Conservation (phyloP, 2,113 vertebrate species). For the Pomatostomus ruficeps region DNA sequence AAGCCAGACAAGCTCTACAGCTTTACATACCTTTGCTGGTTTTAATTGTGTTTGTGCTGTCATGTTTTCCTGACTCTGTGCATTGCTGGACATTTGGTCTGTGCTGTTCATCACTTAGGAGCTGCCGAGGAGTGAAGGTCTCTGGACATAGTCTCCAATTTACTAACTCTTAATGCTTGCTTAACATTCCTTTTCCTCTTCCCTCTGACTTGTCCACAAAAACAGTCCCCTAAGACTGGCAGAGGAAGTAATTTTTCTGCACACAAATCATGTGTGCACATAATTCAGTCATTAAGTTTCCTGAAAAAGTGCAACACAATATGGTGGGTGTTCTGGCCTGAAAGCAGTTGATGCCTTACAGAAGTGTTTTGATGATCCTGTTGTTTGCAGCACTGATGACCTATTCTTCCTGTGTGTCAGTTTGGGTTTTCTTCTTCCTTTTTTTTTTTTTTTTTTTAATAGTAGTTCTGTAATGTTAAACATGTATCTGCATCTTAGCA, state of each 20-base stretch:
- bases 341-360: background rate
- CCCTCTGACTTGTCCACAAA: background rate
- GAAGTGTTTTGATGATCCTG: background rate
- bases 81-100: background rate
- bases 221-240: background rate
- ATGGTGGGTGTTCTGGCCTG: background rate
- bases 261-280: background rate
- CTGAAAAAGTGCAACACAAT: background rate
- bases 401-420: rapidly evolving
- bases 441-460: background rate
- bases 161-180: background rate
- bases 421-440: no score
- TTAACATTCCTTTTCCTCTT: background rate
- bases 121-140: background rate
- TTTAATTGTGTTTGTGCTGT: background rate
- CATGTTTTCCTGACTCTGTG: background rate
- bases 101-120: background rate
- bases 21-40: background rate
- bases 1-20: background rate
- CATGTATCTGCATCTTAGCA: background rate
- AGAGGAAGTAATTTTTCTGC: background rate
- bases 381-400: background rate
- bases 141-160: background rate
- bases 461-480: background rate
- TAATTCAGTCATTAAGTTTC: background rate